Evolutionary conservation across 2,113 vertebrate species (phyloP).

Genomic region (Nymphicus hollandicus): DNA sequence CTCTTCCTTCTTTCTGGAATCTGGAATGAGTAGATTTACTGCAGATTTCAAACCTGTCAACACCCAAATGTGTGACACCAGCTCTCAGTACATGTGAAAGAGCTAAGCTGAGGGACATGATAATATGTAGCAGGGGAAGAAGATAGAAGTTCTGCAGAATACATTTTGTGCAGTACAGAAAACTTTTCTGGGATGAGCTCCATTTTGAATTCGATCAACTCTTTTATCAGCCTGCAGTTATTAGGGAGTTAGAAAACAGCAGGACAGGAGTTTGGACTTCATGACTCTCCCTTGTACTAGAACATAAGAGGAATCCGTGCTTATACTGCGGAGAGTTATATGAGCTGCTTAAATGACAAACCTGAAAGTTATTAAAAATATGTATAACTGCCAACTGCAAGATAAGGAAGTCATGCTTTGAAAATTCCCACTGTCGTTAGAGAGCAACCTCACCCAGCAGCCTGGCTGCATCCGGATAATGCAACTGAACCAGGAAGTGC

Average conservation of each 20-base stretch:
- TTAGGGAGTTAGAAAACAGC: background rate
- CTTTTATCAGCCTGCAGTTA: background rate
- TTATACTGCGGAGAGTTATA: background rate
- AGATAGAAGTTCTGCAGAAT: background rate
- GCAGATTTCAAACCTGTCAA: conserved; percentile 49
- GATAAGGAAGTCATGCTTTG: background rate
- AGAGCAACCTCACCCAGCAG: background rate
- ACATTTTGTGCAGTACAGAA: background rate
- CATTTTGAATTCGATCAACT: conserved; percentile 29
- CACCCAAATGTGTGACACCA: conserved; percentile 37
- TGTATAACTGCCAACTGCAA: background rate
- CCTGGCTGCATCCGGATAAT: background rate
- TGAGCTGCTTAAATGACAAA: background rate
- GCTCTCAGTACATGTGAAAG: conserved; percentile 40
- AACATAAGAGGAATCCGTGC: background rate
- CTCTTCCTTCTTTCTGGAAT: background rate
- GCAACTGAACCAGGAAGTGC: background rate
- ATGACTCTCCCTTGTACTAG: background rate
- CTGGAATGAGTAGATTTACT: background rate
- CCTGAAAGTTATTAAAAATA: background rate
- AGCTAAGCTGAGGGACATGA: background rate
- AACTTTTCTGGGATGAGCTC: conserved; percentile 2
- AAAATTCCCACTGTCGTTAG: background rate
- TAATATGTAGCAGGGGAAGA: background rate
- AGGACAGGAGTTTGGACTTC: background rate